Percentiles rank a stretch among this genome's conserved stretches.
phyloP scores from a whole-genome alignment of 2,888 invertebrate species.

The Mycalesis mineus region DNA sequence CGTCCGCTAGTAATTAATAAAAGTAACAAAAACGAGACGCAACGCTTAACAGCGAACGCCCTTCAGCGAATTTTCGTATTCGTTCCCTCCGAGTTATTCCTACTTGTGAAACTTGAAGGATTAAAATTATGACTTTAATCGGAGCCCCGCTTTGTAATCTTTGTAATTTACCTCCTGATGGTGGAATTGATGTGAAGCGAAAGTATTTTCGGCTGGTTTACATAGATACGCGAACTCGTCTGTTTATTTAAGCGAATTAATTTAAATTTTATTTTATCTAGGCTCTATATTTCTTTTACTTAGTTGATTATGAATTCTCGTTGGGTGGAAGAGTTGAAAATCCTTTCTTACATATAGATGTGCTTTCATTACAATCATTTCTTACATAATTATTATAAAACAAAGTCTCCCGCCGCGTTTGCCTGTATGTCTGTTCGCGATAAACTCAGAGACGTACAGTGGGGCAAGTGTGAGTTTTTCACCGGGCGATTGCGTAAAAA shows the following conservation, averaged over 20 bases:
- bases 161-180: conserved; percentile 14
- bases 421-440: no score
- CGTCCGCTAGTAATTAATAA: background rate
- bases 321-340: no score
- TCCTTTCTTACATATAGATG: no score
- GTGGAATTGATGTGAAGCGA: background rate
- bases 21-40: background rate
- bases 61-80: conserved; percentile 6
- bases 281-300: no score
- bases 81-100: conserved; percentile 16
- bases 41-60: background rate
- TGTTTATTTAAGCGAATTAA: background rate
- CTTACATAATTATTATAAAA: no score
- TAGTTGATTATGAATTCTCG: no score
- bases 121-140: conserved; percentile 25
- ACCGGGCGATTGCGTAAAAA: no score
- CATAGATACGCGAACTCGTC: background rate
- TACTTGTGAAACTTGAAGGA: conserved; percentile 29
- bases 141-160: conserved; percentile 15
- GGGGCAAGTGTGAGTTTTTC: no score
- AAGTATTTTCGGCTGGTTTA: background rate
- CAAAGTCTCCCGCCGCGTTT: no score
- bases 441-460: no score
- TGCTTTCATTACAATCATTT: no score
- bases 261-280: no score